Conservation (phyloP, 2,113 vertebrate species). For the Lanius ludovicianus region DNA sequence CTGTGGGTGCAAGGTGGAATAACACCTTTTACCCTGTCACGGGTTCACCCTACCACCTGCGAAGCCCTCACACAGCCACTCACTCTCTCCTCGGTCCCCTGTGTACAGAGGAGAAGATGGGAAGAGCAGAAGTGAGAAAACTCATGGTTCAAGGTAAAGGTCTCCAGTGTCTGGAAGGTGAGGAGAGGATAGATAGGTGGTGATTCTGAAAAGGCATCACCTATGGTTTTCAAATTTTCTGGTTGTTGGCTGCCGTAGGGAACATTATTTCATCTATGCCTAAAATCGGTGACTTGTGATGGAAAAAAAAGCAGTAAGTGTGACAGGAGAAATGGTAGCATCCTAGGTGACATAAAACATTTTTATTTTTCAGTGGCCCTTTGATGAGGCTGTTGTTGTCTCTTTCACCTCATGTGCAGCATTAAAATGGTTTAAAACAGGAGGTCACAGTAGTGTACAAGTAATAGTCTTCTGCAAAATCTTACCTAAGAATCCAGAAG, state of each 20-base stretch:
- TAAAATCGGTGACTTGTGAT: neutral
- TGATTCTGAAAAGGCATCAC: neutral
- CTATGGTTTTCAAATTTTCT: neutral
- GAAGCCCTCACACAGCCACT: neutral
- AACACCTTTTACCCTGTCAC: neutral
- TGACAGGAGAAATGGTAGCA: neutral
- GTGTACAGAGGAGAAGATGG: neutral
- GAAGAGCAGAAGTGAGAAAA: neutral
- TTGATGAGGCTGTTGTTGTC: neutral
- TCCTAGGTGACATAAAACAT: neutral
- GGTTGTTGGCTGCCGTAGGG: neutral
- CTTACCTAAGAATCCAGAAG: neutral
- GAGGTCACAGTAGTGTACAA: neutral
- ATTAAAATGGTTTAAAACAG: neutral
- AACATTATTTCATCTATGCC: neutral
- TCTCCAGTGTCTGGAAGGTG: neutral
- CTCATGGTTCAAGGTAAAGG: neutral
- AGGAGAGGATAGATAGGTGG: neutral
- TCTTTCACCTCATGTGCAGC: neutral
- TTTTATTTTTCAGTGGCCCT: neutral
- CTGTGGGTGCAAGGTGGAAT: neutral
- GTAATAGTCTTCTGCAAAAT: neutral
- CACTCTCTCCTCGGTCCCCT: neutral
- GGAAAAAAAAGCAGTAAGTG: neutral
- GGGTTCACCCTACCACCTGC: neutral